These are phyloP conservation scores for Percina caprodes DNA, from an alignment of 2,113 vertebrate species.

Conservation along the genomic window DNA sequence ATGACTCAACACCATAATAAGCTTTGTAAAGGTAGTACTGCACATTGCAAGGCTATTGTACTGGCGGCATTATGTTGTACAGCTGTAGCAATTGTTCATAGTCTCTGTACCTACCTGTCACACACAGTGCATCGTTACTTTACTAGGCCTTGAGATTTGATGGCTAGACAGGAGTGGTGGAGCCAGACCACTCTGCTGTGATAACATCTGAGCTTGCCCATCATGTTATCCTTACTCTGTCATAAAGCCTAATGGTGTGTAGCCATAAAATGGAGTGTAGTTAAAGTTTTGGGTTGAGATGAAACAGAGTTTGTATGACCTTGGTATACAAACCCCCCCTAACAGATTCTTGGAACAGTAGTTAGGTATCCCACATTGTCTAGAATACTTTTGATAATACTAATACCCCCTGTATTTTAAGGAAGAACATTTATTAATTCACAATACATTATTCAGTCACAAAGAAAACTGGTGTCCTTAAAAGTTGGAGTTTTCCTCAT, in stretches of 20 bases:
- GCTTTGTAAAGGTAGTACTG: neutral
- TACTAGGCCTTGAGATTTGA: slow-evolving; percentile 27
- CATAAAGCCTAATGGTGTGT: slow-evolving; percentile 61
- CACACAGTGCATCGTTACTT: slow-evolving; percentile 27
- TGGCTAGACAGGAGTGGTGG: slow-evolving; percentile 36
- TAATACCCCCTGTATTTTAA: too few relatives aligned
- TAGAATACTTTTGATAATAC: slow-evolving; percentile 17
- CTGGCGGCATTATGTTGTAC: slow-evolving; percentile 5
- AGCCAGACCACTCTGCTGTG: slow-evolving; percentile 41
- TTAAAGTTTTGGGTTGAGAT: slow-evolving; percentile 50
- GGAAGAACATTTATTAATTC: too few relatives aligned
- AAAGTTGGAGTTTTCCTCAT: too few relatives aligned
- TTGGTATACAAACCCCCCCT: slow-evolving; percentile 30
- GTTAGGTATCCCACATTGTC: slow-evolving; percentile 31
- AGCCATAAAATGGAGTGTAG: slow-evolving; percentile 43
- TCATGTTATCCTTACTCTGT: slow-evolving; percentile 45
- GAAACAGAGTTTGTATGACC: slow-evolving; percentile 65
- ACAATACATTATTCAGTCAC: too few relatives aligned
- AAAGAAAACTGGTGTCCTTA: too few relatives aligned
- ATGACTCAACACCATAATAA: neutral
- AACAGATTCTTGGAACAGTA: slow-evolving; percentile 58
- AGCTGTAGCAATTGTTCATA: slow-evolving; percentile 26
- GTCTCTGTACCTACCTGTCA: slow-evolving; percentile 13
- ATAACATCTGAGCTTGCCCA: slow-evolving; percentile 59
- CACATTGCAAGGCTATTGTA: neutral